Conservation (phyloP, 2,888 invertebrate species). For the Iselma pallidipennis region DNA sequence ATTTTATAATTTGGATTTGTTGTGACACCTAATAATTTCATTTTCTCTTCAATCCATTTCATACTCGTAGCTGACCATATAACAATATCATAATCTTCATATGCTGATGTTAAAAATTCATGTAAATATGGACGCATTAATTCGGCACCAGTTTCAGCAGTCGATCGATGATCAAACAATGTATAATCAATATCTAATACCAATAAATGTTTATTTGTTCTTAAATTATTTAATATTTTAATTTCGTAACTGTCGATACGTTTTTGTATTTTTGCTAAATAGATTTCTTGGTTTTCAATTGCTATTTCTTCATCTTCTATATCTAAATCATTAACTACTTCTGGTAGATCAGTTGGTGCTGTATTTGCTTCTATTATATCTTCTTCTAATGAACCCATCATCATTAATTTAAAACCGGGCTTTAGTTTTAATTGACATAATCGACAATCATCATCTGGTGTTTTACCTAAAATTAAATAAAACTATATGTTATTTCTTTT, state of each 20-base stretch:
- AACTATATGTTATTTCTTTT: neutral
- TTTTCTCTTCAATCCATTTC: conserved; percentile 98
- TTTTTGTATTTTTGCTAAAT: conserved; percentile 80
- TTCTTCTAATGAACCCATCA: conserved; percentile 95
- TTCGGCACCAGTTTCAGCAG: conserved; percentile 83
- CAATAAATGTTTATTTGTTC: conserved; percentile 85
- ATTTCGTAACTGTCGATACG: conserved; percentile 83
- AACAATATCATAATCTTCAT: conserved; percentile 91
- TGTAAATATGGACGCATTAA: conserved; percentile 95
- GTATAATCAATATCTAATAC: conserved; percentile 97
- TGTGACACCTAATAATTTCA: conserved; percentile 88
- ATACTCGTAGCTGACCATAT: conserved; percentile 99
- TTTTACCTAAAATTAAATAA: conserved; percentile 67
- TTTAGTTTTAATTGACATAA: conserved; percentile 80
- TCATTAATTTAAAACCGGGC: conserved; percentile 89
- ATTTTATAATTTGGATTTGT: conserved; percentile 86
- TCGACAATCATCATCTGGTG: conserved; percentile 77
- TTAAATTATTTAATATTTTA: conserved; percentile 76
- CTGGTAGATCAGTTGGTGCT: conserved; percentile 79
- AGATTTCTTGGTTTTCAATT: conserved; percentile 68
- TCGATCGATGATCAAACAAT: conserved; percentile 92
- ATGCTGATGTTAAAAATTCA: conserved; percentile 87
- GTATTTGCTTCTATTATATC: conserved; percentile 83
- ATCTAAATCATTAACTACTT: conserved; percentile 90
- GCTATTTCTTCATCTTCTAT: conserved; percentile 84